Conservation (phyloP, 2,888 invertebrate genomes). For the Cabera pusaria region DNA sequence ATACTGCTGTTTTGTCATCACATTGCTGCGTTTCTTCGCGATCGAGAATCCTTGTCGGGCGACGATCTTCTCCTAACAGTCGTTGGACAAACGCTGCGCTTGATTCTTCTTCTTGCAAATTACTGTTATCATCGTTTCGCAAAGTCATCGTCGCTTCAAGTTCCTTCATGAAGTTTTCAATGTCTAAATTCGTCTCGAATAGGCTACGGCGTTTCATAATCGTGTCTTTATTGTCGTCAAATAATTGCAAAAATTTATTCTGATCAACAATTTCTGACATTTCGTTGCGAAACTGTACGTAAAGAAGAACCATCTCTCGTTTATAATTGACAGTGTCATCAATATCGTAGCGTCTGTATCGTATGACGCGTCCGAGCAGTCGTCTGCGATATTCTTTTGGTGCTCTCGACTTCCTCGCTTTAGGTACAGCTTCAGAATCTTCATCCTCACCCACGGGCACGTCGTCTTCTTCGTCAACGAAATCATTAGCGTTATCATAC, state of each 20-base stretch:
- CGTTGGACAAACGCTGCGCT: conserved; percentile 22
- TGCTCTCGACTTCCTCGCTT: conserved; percentile 31
- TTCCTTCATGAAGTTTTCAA: conserved; percentile 44
- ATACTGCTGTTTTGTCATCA: background rate
- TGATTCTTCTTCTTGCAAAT: conserved; percentile 30
- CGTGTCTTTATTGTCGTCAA: conserved; percentile 31
- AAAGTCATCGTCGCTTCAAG: conserved; percentile 41
- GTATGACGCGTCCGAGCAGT: conserved; percentile 39
- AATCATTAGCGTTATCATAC: conserved; percentile 41
- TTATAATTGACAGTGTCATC: conserved; percentile 42
- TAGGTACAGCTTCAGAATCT: conserved; percentile 35
- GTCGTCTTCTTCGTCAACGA: conserved; percentile 44
- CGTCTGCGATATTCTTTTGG: conserved; percentile 40
- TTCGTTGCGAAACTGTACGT: conserved; percentile 49
- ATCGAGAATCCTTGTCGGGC: conserved; percentile 25
- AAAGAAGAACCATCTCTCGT: conserved; percentile 49
- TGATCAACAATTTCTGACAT: conserved; percentile 34
- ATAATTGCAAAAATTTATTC: conserved; percentile 36
- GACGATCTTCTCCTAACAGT: conserved; percentile 31
- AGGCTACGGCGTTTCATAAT: conserved; percentile 36
- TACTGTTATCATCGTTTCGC: conserved; percentile 32
- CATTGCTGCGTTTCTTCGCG: conserved; percentile 32
- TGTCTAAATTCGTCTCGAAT: conserved; percentile 32
- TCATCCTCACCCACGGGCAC: conserved; percentile 40
- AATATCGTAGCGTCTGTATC: conserved; percentile 53